Evolutionary conservation across 2,113 vertebrate genomes (phyloP).

Genomic region (Megaleporinus macrocephalus): DNA sequence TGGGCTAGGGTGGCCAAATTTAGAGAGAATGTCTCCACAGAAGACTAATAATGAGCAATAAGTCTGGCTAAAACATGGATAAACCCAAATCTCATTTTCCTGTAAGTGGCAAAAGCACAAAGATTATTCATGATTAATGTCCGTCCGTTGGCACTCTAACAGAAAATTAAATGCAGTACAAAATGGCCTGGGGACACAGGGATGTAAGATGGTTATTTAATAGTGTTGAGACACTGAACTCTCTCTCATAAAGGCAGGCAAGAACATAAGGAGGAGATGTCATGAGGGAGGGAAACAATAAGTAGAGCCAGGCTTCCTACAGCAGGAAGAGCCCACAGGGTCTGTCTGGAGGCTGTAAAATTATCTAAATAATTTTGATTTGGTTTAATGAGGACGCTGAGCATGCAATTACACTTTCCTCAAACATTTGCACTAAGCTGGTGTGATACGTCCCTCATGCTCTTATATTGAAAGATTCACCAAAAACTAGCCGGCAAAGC

Average conservation of each 20-base stretch:
- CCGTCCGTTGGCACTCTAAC: constrained; percentile 19
- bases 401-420: constrained; percentile 5
- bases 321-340: constrained; percentile 26
- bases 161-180: constrained; percentile 43
- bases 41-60: constrained; percentile 43
- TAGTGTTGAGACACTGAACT: constrained; percentile 34
- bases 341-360: constrained; percentile 9
- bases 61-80: constrained; percentile 13
- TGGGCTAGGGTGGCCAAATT: constrained; percentile 34
- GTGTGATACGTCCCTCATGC: neutral
- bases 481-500: constrained; percentile 2
- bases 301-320: constrained; percentile 42
- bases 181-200: constrained; percentile 20
- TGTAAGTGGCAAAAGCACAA: constrained; percentile 10
- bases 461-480: neutral
- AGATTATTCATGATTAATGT: constrained; percentile 41
- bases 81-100: constrained; percentile 45
- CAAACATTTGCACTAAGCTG: neutral
- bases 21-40: constrained; percentile 11
- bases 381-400: constrained; percentile 34
- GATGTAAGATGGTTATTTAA: constrained; percentile 29
- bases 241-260: constrained; percentile 28
- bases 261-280: constrained; percentile 23
- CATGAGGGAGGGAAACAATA: constrained; percentile 32
- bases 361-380: constrained; percentile 21